A percentile compares a stretch with the other conserved stretches of the same genome.
Evolutionary conservation across 92 coral and sea anemone genomes (phyloP).

Genomic region (Phenganax stokvisi): DNA sequence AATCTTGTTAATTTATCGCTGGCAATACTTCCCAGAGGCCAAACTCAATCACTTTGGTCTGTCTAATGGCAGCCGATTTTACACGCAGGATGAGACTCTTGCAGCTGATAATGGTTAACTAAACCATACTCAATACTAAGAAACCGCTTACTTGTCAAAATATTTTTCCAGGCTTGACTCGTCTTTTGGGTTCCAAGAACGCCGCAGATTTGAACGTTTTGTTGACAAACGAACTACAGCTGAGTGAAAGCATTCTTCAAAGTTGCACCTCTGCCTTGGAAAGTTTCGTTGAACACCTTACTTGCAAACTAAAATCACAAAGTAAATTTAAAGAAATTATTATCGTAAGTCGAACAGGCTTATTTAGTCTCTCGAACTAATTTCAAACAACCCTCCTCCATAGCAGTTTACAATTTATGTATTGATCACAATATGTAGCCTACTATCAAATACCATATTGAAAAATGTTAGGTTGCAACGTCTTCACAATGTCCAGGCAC

Average conservation of each 20-base stretch:
- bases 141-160: not conserved
- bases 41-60: too few relatives aligned
- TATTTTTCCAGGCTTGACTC: slow-evolving; percentile 31
- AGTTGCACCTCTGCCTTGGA: slow-evolving; percentile 12
- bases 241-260: slow-evolving; percentile 5
- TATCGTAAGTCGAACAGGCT: slow-evolving; percentile 7
- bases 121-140: too few relatives aligned
- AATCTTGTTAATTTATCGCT: too few relatives aligned
- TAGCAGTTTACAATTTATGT: too few relatives aligned
- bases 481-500: too few relatives aligned
- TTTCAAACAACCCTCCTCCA: not conserved
- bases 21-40: too few relatives aligned
- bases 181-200: slow-evolving; percentile 7
- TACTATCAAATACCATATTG: not conserved
- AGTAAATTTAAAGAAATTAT: slow-evolving; percentile 21
- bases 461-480: not conserved
- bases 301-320: slow-evolving; percentile 12
- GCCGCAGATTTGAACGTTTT: slow-evolving; percentile 33
- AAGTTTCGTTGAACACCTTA: slow-evolving; percentile 6
- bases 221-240: slow-evolving; percentile 12
- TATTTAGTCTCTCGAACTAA: not conserved
- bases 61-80: too few relatives aligned
- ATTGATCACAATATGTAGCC: too few relatives aligned
- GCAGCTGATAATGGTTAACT: too few relatives aligned
- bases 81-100: too few relatives aligned